Evolutionary conservation across 1,140 invertebrate genomes (phyloP).

Genomic region (Calliphora vicina): DNA sequence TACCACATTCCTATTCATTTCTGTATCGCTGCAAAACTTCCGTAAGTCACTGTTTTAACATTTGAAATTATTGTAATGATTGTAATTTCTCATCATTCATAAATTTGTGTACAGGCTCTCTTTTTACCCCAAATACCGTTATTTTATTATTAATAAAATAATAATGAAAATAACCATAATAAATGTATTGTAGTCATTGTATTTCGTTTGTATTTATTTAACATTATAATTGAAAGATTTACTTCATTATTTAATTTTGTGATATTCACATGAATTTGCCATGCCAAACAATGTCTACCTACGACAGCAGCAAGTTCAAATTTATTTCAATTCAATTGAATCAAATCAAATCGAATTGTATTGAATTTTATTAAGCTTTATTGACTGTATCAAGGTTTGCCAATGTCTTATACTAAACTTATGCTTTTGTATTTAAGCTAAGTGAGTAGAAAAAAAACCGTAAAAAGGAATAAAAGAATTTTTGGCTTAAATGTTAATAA

Average conservation of each 20-base stretch:
- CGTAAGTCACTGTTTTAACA: too few species aligned
- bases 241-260: neutral
- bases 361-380: neutral
- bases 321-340: neutral
- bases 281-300: neutral
- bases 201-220: neutral
- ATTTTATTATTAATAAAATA: too few species aligned
- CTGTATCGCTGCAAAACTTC: too few species aligned
- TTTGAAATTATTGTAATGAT: too few species aligned
- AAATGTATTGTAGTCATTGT: neutral
- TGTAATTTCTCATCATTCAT: too few species aligned
- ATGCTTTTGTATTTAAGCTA: neutral
- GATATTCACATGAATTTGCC: too few species aligned
- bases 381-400: neutral
- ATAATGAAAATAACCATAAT: too few species aligned
- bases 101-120: too few species aligned
- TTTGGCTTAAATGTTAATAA: neutral
- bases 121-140: too few species aligned
- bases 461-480: too few species aligned
- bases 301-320: too few species aligned
- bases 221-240: constrained; percentile 10
- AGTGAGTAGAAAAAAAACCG: neutral
- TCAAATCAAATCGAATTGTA: neutral
- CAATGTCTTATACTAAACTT: neutral
- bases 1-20: too few species aligned